These are phyloP conservation scores for Panzeria rudis DNA, from an alignment of 2,888 invertebrate genomes.

Conservation along the genomic window DNA sequence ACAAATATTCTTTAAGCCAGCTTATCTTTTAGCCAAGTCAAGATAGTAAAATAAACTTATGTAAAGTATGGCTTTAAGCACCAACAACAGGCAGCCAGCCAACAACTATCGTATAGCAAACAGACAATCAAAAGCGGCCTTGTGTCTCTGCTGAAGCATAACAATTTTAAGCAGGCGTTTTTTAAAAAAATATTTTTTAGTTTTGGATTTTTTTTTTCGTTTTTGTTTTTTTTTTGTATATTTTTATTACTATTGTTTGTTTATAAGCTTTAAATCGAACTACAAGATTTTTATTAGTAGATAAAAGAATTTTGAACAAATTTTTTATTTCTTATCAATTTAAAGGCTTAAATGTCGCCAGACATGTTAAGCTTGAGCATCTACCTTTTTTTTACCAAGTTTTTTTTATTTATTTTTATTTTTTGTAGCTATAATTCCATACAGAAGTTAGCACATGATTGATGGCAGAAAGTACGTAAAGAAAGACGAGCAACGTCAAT, in stretches of 20 bases:
- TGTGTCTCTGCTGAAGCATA: constrained; percentile 17
- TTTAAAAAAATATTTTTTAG: background rate
- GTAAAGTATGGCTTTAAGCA: constrained; percentile 57
- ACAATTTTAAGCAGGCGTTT: constrained; percentile 64
- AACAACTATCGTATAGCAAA: no score
- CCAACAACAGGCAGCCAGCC: background rate
- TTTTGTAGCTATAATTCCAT: background rate
- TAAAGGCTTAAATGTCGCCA: constrained; percentile 67
- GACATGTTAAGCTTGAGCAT: constrained; percentile 61
- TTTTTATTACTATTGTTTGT: constrained; percentile 52
- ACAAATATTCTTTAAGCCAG: constrained; percentile 65
- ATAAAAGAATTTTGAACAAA: constrained; percentile 45
- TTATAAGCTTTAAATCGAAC: constrained; percentile 36
- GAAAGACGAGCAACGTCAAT: constrained; percentile 8
- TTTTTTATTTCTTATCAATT: constrained; percentile 40
- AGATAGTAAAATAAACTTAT: constrained; percentile 54
- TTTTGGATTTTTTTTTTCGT: background rate
- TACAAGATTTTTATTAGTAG: constrained; percentile 62
- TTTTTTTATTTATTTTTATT: background rate
- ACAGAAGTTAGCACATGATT: constrained; percentile 52
- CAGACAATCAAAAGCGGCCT: constrained; percentile 23
- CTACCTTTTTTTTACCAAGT: background rate
- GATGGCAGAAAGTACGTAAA: background rate
- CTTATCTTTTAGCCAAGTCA: constrained; percentile 64
- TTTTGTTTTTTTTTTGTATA: background rate